Conservation (phyloP, 2,797 vertebrate genomes). For the Gila robusta region DNA sequence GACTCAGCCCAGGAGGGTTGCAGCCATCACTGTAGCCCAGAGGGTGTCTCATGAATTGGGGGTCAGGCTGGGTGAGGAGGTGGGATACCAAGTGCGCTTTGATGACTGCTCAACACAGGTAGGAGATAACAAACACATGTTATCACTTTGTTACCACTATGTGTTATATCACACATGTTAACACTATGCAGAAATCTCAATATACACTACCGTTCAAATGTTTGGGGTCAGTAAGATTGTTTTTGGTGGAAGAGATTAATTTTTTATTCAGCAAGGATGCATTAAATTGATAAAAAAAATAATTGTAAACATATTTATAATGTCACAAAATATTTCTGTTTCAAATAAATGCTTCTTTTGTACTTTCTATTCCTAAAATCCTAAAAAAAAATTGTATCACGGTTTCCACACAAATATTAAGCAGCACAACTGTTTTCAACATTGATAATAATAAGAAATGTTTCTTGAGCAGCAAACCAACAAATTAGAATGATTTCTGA, state of each 20-base stretch:
- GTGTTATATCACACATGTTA: background rate
- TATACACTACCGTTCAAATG: background rate
- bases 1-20: conserved; percentile 93
- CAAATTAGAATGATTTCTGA: background rate
- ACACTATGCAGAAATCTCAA: background rate
- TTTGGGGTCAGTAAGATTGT: background rate
- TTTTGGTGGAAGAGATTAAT: background rate
- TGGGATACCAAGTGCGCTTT: conserved; percentile 97
- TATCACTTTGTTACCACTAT: background rate
- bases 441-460: background rate
- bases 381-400: background rate
- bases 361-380: background rate
- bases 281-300: too few relatives aligned
- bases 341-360: background rate
- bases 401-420: background rate
- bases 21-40: conserved; percentile 94
- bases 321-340: background rate
- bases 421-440: background rate
- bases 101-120: conserved; percentile 93
- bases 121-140: conserved; percentile 38
- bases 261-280: background rate
- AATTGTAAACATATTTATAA: background rate
- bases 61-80: conserved; percentile 82
- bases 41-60: conserved; percentile 93
- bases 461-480: background rate